These are phyloP conservation scores for Orycteropus afer DNA, from an alignment of 2,113 vertebrate genomes.

Conservation along the genomic window DNA sequence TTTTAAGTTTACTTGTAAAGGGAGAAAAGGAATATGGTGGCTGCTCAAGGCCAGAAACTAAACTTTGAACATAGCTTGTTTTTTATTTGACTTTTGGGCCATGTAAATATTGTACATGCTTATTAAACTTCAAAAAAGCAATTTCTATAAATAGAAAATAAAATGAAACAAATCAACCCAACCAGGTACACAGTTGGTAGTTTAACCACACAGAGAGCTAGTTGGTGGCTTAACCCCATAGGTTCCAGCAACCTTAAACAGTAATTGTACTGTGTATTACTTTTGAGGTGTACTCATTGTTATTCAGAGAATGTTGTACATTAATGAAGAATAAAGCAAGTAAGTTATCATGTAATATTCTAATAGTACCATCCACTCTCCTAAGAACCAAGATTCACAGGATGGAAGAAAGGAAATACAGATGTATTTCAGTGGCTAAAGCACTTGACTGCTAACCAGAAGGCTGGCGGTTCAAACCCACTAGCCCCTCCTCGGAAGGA, in stretches of 20 bases:
- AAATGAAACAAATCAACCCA: constrained; percentile 35
- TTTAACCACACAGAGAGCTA: background rate
- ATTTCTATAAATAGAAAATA: background rate
- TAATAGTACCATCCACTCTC: background rate
- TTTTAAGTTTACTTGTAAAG: background rate
- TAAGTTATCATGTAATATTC: background rate
- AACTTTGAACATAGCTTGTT: background rate
- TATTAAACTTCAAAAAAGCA: constrained; percentile 8
- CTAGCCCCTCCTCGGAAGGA: too few relatives aligned
- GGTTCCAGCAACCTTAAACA: background rate
- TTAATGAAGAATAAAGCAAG: background rate
- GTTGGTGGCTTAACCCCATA: background rate
- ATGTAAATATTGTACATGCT: background rate
- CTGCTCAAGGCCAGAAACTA: background rate
- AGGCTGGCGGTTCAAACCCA: too few relatives aligned
- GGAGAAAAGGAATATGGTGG: background rate
- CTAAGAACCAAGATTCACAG: background rate
- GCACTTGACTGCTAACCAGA: too few relatives aligned
- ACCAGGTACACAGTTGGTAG: background rate
- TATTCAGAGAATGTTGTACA: background rate
- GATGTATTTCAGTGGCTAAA: background rate
- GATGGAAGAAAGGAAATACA: background rate
- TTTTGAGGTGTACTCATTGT: background rate
- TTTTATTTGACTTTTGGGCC: background rate
- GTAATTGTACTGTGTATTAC: background rate